phyloP scores from a whole-genome alignment of 2,113 vertebrate species.

The Gallinago media region DNA sequence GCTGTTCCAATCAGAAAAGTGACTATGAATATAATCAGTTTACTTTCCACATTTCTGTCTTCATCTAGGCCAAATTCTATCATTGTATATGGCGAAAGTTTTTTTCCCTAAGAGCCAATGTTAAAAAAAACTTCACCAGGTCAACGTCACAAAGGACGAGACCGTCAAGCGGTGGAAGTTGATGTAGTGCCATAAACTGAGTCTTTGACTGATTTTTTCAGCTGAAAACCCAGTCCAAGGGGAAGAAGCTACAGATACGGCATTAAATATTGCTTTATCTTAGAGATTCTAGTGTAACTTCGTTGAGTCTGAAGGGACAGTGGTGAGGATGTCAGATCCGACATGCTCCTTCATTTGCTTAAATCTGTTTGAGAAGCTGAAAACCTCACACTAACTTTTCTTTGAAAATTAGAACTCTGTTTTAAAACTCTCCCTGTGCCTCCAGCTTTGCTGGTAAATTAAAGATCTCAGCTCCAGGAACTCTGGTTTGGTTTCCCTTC shows the following conservation, averaged over 20 bases:
- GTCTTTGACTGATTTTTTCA: neutral
- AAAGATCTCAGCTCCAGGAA: neutral
- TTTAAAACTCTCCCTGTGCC: neutral
- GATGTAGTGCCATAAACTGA: neutral
- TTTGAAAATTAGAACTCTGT: neutral
- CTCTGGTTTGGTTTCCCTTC: neutral
- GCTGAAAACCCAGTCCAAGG: neutral
- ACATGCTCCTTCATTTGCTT: neutral
- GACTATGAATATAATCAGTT: neutral
- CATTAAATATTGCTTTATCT: conserved; percentile 31
- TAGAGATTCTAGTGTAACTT: neutral
- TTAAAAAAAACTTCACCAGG: neutral
- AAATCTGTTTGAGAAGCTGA: neutral
- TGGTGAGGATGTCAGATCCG: neutral
- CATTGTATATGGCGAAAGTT: neutral
- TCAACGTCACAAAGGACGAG: neutral
- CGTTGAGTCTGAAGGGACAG: neutral
- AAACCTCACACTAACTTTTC: neutral
- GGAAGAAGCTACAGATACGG: neutral
- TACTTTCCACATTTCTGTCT: neutral
- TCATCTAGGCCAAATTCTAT: neutral
- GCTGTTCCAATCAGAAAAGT: neutral
- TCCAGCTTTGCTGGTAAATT: neutral
- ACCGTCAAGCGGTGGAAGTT: neutral
- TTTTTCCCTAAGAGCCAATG: neutral